These are phyloP conservation scores for Aldrovandia affinis DNA, from an alignment of 2,797 vertebrate genomes.

Conservation along the genomic window DNA sequence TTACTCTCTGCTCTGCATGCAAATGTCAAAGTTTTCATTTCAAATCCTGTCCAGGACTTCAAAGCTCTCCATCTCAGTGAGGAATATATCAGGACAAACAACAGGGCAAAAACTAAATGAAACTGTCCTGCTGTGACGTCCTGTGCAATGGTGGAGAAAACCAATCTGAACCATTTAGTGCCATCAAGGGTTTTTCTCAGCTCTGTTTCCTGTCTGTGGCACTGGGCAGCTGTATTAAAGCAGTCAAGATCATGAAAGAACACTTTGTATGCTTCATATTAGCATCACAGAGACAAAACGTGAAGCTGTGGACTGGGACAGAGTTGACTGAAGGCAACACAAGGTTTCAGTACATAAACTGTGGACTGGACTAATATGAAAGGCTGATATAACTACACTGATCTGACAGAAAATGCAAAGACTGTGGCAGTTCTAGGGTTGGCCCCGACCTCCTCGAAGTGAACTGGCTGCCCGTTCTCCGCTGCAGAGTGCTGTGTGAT, in stretches of 20 bases:
- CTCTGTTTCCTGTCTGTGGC: background rate
- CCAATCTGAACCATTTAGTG: no score
- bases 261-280: background rate
- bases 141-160: no score
- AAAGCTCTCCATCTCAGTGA: no score
- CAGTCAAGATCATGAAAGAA: background rate
- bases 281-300: background rate
- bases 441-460: no score
- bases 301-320: background rate
- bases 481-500: no score
- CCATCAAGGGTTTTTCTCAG: no score
- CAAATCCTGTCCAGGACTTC: background rate
- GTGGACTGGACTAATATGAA: background rate
- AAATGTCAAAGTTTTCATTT: background rate
- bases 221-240: background rate
- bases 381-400: background rate
- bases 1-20: constrained; percentile 10
- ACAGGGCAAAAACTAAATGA: no score
- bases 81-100: no score
- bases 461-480: no score
- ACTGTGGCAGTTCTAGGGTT: no score
- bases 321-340: background rate
- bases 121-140: no score
- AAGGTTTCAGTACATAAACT: background rate
- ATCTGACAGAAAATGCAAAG: background rate